Evolutionary conservation across 2,888 invertebrate genomes (phyloP).

Genomic region (Nebria salina): DNA sequence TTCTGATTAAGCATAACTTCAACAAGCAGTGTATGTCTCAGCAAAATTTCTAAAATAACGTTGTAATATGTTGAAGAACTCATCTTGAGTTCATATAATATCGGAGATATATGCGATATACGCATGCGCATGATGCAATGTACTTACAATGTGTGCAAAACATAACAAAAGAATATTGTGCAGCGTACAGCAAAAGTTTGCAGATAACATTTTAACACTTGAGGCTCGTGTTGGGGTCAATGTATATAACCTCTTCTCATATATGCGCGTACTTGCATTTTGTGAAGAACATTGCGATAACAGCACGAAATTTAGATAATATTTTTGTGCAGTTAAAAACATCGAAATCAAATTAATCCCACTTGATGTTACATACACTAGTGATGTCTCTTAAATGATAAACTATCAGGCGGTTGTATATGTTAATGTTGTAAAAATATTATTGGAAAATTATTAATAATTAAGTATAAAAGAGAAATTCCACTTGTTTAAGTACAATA

Average conservation of each 20-base stretch:
- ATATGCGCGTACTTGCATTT: not conserved
- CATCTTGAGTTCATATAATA: not conserved
- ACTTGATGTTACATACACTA: not conserved
- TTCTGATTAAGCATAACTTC: not conserved
- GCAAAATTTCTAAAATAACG: not conserved
- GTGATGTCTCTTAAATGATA: too few relatives aligned
- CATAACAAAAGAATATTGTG: slow-evolving; percentile 24
- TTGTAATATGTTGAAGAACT: not conserved
- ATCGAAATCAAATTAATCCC: not conserved
- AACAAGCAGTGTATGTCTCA: not conserved
- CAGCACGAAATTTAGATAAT: not conserved
- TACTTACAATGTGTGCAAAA: not conserved
- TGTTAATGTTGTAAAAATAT: not conserved
- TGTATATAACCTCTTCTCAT: slow-evolving; percentile 3
- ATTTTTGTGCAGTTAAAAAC: not conserved
- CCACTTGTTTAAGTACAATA: not conserved
- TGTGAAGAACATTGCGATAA: not conserved
- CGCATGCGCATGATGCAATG: not conserved
- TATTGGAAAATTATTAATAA: not conserved
- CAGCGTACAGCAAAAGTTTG: slow-evolving; percentile 31
- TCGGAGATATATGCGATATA: not conserved
- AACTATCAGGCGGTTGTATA: not conserved
- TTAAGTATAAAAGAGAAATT: not conserved
- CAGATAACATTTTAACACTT: slow-evolving; percentile 43
- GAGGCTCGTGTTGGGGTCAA: slow-evolving; percentile 42